Percentiles rank a stretch among this genome's conserved stretches.
Evolutionary conservation across 2,797 vertebrate species (phyloP).

Genomic region (Sebastes flavidus): DNA sequence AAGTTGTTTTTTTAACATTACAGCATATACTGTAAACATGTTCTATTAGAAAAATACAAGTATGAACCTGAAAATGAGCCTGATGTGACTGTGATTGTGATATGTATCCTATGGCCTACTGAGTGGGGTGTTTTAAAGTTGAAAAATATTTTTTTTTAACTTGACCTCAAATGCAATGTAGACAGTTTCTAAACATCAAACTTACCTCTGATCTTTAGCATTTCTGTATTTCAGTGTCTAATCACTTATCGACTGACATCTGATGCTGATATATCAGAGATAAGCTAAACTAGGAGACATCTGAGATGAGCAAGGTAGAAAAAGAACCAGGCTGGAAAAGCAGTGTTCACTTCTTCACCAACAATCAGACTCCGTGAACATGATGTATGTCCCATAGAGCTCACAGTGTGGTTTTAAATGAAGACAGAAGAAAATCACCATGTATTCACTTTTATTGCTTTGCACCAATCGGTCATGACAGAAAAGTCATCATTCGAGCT

Average conservation of each 20-base stretch:
- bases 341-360: too few relatives aligned
- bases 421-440: constrained; percentile 20
- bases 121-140: too few relatives aligned
- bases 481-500: constrained; percentile 52
- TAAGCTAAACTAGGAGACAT: neutral
- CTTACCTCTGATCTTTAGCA: neutral
- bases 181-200: neutral
- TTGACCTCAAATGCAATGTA: neutral
- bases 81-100: too few relatives aligned
- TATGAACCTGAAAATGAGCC: neutral
- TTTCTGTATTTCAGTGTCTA: neutral
- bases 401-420: neutral
- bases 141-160: too few relatives aligned
- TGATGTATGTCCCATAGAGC: too few relatives aligned
- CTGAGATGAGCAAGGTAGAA: neutral
- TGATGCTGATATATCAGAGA: neutral
- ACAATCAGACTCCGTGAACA: too few relatives aligned
- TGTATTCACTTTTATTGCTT: constrained; percentile 78
- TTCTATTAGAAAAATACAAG: neutral
- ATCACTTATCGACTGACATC: neutral
- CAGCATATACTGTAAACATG: too few relatives aligned
- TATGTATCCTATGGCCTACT: too few relatives aligned
- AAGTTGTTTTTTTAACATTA: too few relatives aligned
- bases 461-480: constrained; percentile 64
- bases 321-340: neutral